Conservation (phyloP, 64 coral and sea anemone genomes). For the Hydrozoanthus tunicans region DNA sequence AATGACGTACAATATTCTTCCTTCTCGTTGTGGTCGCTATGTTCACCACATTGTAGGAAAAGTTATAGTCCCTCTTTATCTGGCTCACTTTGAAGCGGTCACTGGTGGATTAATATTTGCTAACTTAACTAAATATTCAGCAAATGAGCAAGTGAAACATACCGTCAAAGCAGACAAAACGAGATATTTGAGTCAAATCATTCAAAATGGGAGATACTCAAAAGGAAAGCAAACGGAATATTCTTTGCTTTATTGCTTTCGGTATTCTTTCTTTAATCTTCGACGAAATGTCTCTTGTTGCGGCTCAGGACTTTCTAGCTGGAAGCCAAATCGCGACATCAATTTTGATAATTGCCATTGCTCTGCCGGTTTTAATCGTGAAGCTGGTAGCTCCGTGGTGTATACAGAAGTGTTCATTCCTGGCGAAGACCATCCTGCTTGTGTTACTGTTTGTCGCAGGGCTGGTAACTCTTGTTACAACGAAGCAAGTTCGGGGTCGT, state of each 20-base stretch:
- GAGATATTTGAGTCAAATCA: too few relatives aligned
- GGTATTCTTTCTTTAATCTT: constrained; percentile 59
- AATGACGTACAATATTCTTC: too few relatives aligned
- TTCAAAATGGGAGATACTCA: too few relatives aligned
- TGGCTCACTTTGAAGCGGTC: too few relatives aligned
- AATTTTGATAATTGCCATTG: constrained; percentile 65
- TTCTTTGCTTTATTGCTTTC: constrained; percentile 54
- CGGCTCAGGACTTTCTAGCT: constrained; percentile 61
- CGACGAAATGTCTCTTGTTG: constrained; percentile 63
- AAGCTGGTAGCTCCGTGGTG: constrained; percentile 63
- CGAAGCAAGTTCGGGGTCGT: constrained; percentile 40
- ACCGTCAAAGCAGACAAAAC: too few relatives aligned
- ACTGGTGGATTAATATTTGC: too few relatives aligned
- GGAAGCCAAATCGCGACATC: constrained; percentile 66
- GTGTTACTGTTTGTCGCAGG: constrained; percentile 50
- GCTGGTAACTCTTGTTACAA: constrained; percentile 47
- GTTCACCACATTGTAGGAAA: too few relatives aligned
- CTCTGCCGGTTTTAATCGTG: constrained; percentile 53
- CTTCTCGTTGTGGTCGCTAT: too few relatives aligned
- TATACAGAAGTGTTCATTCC: constrained; percentile 59
- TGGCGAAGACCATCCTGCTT: constrained; percentile 30
- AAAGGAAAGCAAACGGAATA: constrained; percentile 48
- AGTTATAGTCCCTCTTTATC: too few relatives aligned
- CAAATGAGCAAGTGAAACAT: too few relatives aligned
- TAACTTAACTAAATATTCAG: too few relatives aligned